Conservation (phyloP, 2,113 vertebrate genomes). For the Serilophus lunatus region DNA sequence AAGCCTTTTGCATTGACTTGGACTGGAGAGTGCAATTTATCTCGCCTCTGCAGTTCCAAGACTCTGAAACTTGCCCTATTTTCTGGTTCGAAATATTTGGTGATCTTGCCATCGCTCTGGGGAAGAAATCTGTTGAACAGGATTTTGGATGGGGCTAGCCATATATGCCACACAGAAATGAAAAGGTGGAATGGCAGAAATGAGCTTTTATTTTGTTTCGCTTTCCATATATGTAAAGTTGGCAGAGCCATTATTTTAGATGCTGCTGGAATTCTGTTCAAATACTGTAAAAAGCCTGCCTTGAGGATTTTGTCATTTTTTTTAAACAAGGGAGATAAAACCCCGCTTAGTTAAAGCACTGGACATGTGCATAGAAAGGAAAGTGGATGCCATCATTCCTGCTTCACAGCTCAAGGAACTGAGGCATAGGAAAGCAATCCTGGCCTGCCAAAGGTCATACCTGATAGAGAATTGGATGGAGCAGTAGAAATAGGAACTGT, state of each 20-base stretch:
- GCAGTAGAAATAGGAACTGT: accelerated
- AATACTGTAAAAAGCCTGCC: neutral
- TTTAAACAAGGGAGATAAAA: neutral
- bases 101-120: neutral
- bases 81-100: neutral
- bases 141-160: neutral
- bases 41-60: neutral
- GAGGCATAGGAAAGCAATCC: neutral
- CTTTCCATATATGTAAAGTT: neutral
- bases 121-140: neutral
- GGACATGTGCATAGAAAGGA: neutral
- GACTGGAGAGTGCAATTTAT: neutral
- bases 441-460: neutral
- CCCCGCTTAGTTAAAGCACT: neutral
- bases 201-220: neutral
- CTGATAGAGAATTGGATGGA: neutral
- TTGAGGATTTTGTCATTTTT: neutral
- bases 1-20: neutral
- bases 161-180: neutral
- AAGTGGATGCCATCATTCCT: neutral
- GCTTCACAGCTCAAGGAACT: neutral
- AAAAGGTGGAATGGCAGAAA: neutral
- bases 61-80: neutral
- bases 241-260: neutral
- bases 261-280: neutral